Conservation (phyloP, 2,888 invertebrate genomes). For the Timema podura region DNA sequence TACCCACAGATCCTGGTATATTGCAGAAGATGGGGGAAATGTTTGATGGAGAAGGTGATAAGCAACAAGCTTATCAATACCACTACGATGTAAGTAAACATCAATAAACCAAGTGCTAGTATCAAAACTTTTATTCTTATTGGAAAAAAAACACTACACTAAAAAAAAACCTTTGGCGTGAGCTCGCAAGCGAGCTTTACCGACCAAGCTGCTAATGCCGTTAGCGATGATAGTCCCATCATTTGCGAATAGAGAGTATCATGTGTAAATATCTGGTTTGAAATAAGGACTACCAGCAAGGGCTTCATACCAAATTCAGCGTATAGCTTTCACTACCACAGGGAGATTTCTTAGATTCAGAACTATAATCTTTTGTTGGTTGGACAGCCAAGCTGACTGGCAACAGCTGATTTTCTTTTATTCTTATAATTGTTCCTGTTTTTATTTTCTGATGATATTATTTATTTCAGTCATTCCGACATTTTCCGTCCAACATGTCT, state of each 20-base stretch:
- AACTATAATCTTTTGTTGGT: no score
- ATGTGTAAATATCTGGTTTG: no score
- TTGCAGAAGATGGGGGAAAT: conserved; percentile 86
- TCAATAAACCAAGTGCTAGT: background rate
- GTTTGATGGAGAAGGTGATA: conserved; percentile 86
- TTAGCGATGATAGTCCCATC: no score
- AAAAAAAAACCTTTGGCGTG: no score
- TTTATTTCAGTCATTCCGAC: conserved; percentile 59
- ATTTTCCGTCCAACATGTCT: conserved; percentile 66
- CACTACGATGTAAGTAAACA: conserved; percentile 63
- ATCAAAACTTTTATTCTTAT: background rate
- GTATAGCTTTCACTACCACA: no score
- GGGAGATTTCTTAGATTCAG: no score
- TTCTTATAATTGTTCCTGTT: background rate
- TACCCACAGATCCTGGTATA: conserved; percentile 85
- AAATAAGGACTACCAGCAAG: no score
- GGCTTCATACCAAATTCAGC: no score
- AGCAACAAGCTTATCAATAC: conserved; percentile 82
- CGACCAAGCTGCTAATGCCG: no score
- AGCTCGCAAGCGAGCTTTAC: no score
- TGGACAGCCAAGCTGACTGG: background rate
- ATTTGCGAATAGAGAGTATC: no score
- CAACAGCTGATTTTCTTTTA: background rate
- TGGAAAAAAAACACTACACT: background rate
- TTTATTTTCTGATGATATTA: background rate